Conservation (phyloP, 2,797 vertebrate genomes). For the Coregonus ussuriensis region DNA sequence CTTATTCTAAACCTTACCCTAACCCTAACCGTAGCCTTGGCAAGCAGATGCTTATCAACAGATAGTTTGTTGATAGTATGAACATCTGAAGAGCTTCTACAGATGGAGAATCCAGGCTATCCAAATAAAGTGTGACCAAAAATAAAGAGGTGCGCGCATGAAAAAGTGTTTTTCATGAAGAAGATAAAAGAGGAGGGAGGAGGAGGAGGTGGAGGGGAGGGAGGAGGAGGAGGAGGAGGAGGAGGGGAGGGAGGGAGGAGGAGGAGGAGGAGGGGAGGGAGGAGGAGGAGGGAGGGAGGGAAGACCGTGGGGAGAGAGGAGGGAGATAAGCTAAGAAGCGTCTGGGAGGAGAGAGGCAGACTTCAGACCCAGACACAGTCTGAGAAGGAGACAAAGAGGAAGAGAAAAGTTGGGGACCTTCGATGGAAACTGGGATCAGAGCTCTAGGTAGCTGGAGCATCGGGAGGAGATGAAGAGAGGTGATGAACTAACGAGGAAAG, state of each 20-base stretch:
- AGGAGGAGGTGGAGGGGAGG: not conserved
- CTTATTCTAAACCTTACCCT: no score
- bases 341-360: conserved; percentile 5
- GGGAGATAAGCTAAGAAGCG: conserved; percentile 15
- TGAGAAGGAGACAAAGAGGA: not conserved
- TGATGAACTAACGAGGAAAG: conserved; percentile 14
- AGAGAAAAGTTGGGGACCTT: not conserved
- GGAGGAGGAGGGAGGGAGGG: conserved; percentile 5
- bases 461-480: not conserved
- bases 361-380: conserved; percentile 3
- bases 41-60: no score
- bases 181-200: conserved; percentile 18
- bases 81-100: no score
- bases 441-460: conserved; percentile 41
- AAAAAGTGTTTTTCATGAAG: conserved; percentile 21
- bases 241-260: conserved; percentile 8
- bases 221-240: not conserved
- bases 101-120: no score
- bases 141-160: not conserved
- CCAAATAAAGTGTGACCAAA: not conserved
- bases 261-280: not conserved
- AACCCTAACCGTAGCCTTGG: no score
- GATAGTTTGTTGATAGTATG: no score
- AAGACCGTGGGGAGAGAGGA: conserved; percentile 13
- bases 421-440: conserved; percentile 39